A percentile compares a stretch with the other conserved stretches of the same genome.
Evolutionary conservation across 2,113 vertebrate genomes (phyloP).

Genomic region (Psammodynastes pulverulentus): DNA sequence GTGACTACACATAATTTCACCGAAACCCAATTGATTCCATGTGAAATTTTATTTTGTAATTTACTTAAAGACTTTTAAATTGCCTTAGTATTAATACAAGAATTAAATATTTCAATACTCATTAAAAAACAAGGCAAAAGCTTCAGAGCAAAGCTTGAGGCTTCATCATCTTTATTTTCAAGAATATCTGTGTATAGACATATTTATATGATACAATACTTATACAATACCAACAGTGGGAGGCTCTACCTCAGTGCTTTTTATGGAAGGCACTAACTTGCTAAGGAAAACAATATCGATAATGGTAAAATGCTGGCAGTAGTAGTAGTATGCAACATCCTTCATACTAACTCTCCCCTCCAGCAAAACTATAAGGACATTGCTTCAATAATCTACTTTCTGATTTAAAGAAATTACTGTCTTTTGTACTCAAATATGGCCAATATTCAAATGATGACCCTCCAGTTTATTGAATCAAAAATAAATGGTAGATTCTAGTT

Average conservation of each 20-base stretch:
- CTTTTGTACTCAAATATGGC: neutral
- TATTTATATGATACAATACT: neutral
- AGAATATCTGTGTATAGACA: neutral
- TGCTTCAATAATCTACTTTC: neutral
- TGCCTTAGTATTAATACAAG: neutral
- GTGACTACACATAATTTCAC: neutral
- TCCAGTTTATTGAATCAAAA: neutral
- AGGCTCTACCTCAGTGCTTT: neutral
- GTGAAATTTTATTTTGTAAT: neutral
- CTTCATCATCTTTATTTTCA: neutral
- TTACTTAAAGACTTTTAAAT: neutral
- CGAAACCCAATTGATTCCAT: neutral
- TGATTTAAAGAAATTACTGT: neutral
- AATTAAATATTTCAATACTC: neutral
- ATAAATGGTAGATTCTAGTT: neutral
- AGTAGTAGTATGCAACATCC: neutral
- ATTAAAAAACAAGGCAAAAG: neutral
- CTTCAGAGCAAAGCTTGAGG: neutral
- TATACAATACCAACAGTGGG: neutral
- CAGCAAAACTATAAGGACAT: neutral
- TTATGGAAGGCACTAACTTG: neutral
- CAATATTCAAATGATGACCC: neutral
- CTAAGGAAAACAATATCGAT: neutral
- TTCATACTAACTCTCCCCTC: neutral
- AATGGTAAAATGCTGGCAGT: neutral